phyloP scores from a whole-genome alignment of 2,797 vertebrate genomes.

The Acrocephalus scirpaceus region DNA sequence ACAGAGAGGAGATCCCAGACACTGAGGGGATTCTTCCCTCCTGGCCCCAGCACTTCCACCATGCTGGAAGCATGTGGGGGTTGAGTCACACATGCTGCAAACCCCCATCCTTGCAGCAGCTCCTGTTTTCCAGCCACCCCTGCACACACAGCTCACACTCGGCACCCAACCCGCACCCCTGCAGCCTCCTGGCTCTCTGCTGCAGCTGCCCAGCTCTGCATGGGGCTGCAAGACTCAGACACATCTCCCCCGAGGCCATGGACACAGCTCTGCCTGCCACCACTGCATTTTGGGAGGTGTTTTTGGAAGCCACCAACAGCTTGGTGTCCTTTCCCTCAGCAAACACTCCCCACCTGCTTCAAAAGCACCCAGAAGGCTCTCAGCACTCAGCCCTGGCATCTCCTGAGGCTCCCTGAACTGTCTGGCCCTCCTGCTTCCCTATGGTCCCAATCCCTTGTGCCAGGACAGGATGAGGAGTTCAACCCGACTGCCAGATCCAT shows the following conservation, averaged over 20 bases:
- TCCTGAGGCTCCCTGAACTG: neutral
- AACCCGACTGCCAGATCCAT: neutral
- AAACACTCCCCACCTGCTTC: neutral
- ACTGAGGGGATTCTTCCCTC: neutral
- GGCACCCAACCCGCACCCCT: rapidly evolving
- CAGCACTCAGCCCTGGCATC: neutral
- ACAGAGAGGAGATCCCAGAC: neutral
- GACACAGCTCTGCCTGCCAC: neutral
- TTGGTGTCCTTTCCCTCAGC: neutral
- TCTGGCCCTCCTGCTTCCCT: neutral
- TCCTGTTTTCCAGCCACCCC: neutral
- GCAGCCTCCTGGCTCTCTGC: neutral
- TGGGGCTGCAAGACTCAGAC: neutral
- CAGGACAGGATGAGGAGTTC: neutral
- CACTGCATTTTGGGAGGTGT: neutral
- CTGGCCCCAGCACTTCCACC: neutral
- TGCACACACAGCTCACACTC: rapidly evolving
- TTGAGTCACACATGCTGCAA: neutral
- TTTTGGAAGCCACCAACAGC: neutral
- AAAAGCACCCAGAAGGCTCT: neutral
- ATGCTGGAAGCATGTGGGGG: neutral
- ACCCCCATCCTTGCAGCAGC: neutral
- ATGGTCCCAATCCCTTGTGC: rapidly evolving
- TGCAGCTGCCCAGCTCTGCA: neutral
- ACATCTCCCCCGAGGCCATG: rapidly evolving